Evolutionary conservation across 2,797 vertebrate species (phyloP).

Genomic region (Chiloscyllium punctatum): DNA sequence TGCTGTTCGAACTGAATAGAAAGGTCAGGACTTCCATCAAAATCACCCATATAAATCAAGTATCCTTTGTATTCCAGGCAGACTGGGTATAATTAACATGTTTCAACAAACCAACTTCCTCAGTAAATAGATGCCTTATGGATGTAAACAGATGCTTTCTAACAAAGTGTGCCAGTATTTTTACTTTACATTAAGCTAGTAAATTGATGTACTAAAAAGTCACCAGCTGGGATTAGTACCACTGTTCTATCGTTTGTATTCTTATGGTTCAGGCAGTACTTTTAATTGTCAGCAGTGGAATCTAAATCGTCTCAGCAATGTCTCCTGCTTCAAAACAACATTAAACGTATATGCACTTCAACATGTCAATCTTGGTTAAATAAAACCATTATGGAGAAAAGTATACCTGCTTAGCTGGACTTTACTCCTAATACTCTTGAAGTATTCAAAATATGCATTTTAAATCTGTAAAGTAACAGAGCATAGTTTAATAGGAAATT

Average conservation of each 20-base stretch:
- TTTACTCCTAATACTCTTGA: background rate
- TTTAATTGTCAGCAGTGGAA: background rate
- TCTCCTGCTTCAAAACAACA: background rate
- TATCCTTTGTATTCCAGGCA: constrained; percentile 51
- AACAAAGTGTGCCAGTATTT: constrained; percentile 47
- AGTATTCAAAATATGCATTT: background rate
- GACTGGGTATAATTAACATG: constrained; percentile 47
- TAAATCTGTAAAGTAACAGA: background rate
- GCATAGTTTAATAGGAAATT: background rate
- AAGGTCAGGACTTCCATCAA: constrained; percentile 50
- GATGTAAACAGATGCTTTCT: constrained; percentile 55
- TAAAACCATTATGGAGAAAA: background rate
- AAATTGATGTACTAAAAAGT: background rate
- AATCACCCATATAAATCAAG: constrained; percentile 51
- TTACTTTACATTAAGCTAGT: constrained; percentile 25
- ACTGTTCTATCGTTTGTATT: background rate
- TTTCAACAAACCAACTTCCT: constrained; percentile 51
- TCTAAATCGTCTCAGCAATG: background rate
- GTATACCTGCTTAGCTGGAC: background rate
- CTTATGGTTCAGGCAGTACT: background rate
- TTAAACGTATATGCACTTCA: background rate
- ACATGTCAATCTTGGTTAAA: background rate
- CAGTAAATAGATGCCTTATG: constrained; percentile 47
- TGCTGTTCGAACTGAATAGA: constrained; percentile 41
- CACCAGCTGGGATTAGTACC: background rate